Percentiles rank a stretch among this genome's conserved stretches.
Conservation (phyloP, 2,888 invertebrate genomes). For the Pseudococcus longispinus region DNA sequence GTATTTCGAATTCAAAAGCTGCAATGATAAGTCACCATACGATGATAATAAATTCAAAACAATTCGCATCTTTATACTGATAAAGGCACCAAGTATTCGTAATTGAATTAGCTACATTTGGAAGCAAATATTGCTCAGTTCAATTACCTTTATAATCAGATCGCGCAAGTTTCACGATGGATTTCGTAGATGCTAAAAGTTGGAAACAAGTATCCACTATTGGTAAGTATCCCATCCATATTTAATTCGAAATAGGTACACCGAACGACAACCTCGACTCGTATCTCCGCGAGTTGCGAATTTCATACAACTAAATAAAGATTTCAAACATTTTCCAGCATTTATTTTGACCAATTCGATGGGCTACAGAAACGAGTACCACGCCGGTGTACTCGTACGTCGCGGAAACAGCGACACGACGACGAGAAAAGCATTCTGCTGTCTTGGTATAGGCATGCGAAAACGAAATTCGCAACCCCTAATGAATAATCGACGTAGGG, state of each 20-base stretch:
- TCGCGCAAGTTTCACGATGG: background rate
- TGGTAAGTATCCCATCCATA: background rate
- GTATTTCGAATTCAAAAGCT: background rate
- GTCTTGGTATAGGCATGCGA: constrained; percentile 18
- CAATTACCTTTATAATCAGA: background rate
- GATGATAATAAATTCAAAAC: no score
- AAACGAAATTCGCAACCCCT: constrained; percentile 14
- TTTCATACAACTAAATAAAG: background rate
- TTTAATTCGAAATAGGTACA: background rate
- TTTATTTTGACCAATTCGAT: background rate
- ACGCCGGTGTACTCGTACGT: background rate
- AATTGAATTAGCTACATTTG: background rate
- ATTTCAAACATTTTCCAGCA: background rate
- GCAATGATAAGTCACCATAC: background rate
- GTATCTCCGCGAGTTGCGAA: no score
- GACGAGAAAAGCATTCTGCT: background rate
- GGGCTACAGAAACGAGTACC: background rate
- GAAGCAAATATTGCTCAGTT: background rate
- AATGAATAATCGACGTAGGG: constrained; percentile 23
- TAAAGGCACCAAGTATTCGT: no score
- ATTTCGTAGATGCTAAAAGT: background rate
- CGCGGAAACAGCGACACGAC: background rate
- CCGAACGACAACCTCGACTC: background rate
- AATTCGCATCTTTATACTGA: no score
- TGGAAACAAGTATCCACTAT: background rate